Percentiles rank a stretch among this genome's conserved stretches.
Evolutionary conservation across 2,797 vertebrate species (phyloP).

Genomic region (Sylvia borin): DNA sequence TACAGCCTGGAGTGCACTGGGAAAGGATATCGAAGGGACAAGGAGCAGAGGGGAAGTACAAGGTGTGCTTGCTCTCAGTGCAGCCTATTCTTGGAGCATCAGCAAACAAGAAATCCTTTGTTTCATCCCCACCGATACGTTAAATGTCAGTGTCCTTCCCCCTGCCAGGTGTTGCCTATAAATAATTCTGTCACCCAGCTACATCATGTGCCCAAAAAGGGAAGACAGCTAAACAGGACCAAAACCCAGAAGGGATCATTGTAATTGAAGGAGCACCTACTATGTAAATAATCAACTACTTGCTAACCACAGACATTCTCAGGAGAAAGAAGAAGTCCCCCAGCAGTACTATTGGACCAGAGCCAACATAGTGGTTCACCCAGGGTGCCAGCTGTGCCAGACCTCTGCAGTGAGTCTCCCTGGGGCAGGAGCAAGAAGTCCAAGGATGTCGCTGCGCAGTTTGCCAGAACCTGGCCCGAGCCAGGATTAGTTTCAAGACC

Average conservation of each 20-base stretch:
- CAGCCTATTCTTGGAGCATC: neutral
- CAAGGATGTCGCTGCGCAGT: neutral
- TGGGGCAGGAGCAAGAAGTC: neutral
- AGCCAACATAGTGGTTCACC: neutral
- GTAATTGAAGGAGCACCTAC: neutral
- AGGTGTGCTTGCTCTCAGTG: neutral
- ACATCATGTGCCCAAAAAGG: neutral
- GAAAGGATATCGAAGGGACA: neutral
- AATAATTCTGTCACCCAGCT: slow-evolving; percentile 47
- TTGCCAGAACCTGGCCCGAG: neutral
- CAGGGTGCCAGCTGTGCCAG: neutral
- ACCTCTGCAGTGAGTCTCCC: neutral
- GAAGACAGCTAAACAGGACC: neutral
- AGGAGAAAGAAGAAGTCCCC: neutral
- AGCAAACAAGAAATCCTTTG: neutral
- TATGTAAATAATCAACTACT: neutral
- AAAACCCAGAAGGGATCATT: neutral
- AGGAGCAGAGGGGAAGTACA: neutral
- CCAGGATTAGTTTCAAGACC: neutral
- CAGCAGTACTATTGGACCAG: neutral
- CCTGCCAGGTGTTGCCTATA: slow-evolving; percentile 12
- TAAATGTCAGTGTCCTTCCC: neutral
- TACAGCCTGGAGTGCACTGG: neutral
- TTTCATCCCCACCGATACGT: neutral
- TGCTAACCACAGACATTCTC: neutral